phyloP scores from a whole-genome alignment of 2,888 invertebrate genomes.

The Panopea generosa region DNA sequence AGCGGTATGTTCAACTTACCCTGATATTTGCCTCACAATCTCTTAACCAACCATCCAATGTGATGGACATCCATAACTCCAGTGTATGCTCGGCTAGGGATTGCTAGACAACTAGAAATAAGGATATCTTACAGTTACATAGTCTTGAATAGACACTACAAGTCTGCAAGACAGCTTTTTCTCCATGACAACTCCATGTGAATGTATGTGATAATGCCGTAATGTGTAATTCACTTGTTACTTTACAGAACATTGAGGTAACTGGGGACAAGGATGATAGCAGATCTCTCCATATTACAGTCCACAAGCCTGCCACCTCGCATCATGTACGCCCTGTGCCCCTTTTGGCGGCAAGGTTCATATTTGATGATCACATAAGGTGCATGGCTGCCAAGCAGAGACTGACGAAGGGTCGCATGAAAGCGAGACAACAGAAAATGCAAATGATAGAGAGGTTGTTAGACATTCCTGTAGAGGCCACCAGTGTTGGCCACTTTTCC shows the following conservation, averaged over 20 bases:
- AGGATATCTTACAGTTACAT: too few relatives aligned
- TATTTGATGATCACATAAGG: slow-evolving; percentile 99
- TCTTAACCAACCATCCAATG: too few relatives aligned
- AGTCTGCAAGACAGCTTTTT: too few relatives aligned
- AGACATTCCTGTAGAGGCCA: slow-evolving; percentile 86
- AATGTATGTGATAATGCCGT: too few relatives aligned
- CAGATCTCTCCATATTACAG: slow-evolving; percentile 96
- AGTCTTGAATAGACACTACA: too few relatives aligned
- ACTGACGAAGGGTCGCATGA: slow-evolving; percentile 88
- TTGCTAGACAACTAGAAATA: too few relatives aligned
- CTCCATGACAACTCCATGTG: too few relatives aligned
- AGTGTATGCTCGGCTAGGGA: too few relatives aligned
- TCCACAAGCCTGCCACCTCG: slow-evolving; percentile 90
- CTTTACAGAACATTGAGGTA: slow-evolving; percentile 96
- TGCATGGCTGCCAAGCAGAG: slow-evolving; percentile 99
- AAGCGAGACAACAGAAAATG: slow-evolving; percentile 98
- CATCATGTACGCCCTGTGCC: slow-evolving; percentile 85
- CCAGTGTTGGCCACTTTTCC: slow-evolving; percentile 46
- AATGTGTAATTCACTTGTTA: too few relatives aligned
- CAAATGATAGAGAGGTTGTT: slow-evolving; percentile 96
- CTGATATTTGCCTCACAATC: too few relatives aligned
- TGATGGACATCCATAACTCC: too few relatives aligned
- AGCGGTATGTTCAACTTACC: too few relatives aligned
- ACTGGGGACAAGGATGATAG: slow-evolving; percentile 98
- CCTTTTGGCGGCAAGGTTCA: slow-evolving; percentile 88